A percentile compares a stretch with the other conserved stretches of the same genome.
Conservation (phyloP, 2,113 vertebrate species). For the Microcebus tavaratra region DNA sequence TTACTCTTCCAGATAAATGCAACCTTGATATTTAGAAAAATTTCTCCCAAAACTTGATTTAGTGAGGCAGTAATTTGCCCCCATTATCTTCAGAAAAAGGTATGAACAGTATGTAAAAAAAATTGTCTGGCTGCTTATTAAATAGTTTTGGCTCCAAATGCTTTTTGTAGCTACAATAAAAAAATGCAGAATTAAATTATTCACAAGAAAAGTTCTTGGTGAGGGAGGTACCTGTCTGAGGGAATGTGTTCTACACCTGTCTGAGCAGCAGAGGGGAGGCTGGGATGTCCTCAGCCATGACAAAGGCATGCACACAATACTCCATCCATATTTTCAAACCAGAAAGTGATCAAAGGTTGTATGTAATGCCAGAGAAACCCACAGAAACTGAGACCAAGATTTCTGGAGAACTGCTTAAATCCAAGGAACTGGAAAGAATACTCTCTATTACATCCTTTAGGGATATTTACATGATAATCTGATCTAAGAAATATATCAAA, state of each 20-base stretch:
- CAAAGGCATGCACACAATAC: rapidly evolving
- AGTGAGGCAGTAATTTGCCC: background rate
- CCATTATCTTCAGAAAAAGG: background rate
- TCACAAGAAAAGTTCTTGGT: background rate
- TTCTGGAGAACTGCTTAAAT: slow-evolving; percentile 10
- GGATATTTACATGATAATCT: background rate
- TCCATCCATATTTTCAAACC: background rate
- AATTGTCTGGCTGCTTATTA: background rate
- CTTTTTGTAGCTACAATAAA: background rate
- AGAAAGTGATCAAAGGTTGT: background rate
- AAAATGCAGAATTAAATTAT: background rate
- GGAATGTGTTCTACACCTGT: background rate
- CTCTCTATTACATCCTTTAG: background rate
- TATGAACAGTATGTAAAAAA: background rate
- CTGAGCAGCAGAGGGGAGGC: background rate
- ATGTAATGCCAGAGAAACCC: background rate
- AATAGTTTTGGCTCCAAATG: background rate
- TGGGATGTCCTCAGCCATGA: background rate
- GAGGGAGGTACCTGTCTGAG: too few species aligned
- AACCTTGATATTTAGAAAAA: background rate
- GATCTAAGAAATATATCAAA: background rate
- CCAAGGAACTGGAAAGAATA: background rate
- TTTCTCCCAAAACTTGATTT: background rate
- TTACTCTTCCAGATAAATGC: background rate
- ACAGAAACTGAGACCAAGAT: background rate